These are phyloP conservation scores for Prunella fulvescens DNA, from an alignment of 2,113 vertebrate species.

Conservation along the genomic window DNA sequence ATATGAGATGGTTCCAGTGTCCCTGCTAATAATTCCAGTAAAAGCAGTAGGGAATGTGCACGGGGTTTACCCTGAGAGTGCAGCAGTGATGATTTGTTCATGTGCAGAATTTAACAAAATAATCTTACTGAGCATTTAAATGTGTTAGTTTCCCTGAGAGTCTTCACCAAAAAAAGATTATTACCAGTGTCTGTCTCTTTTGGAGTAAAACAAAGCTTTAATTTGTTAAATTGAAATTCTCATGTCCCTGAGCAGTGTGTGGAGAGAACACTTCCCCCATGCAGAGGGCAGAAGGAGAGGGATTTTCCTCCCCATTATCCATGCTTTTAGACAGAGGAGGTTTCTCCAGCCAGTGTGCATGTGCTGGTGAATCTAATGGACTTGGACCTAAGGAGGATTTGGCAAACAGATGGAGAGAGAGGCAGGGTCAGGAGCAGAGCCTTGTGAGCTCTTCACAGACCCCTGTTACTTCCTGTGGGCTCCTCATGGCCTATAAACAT, in stretches of 20 bases:
- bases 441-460: not conserved
- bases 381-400: not conserved
- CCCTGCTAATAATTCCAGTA: not conserved
- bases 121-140: not conserved
- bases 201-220: not conserved
- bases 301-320: not conserved
- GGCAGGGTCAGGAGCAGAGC: not conserved
- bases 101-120: not conserved
- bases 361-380: not conserved
- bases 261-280: not conserved
- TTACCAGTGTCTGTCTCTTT: not conserved
- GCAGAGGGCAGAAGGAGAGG: not conserved
- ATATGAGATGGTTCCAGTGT: not conserved
- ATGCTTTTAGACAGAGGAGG: not conserved
- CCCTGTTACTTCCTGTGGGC: fast-evolving
- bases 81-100: not conserved
- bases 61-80: not conserved
- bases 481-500: not conserved
- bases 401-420: fast-evolving
- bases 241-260: not conserved
- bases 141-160: not conserved
- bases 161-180: not conserved
- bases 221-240: not conserved
- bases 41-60: not conserved
- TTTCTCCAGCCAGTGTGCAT: fast-evolving